A percentile compares a stretch with the other conserved stretches of the same genome.
phyloP scores from a whole-genome alignment of 2,888 invertebrate genomes.

The Belgica antarctica region DNA sequence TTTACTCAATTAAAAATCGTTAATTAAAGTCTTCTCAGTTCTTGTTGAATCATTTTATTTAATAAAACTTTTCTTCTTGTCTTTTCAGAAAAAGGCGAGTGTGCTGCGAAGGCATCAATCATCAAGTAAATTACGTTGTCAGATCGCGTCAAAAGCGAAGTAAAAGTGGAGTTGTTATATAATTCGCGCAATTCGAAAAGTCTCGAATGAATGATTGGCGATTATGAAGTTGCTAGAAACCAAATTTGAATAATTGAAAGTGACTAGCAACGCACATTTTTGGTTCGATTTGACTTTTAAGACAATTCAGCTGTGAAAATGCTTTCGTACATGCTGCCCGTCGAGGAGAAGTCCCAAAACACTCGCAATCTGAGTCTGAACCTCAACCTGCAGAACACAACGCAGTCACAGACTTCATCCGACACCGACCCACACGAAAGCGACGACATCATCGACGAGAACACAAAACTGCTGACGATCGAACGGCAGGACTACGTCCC shows the following conservation, averaged over 20 bases:
- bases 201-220: too few species aligned
- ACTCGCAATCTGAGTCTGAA: constrained; percentile 34
- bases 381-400: constrained; percentile 34
- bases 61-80: constrained; percentile 5
- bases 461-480: constrained; percentile 33
- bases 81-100: not conserved
- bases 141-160: not conserved
- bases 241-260: not conserved
- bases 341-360: constrained; percentile 37
- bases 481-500: constrained; percentile 19
- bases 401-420: constrained; percentile 26
- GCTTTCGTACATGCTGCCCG: constrained; percentile 39
- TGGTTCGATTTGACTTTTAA: not conserved
- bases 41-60: not conserved
- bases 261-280: not conserved
- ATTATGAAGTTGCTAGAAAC: constrained; percentile 1
- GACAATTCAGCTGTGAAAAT: constrained; percentile 24
- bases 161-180: not conserved
- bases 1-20: not conserved
- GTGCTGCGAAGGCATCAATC: not conserved
- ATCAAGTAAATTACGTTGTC: not conserved
- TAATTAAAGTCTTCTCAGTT: not conserved
- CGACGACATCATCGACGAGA: constrained; percentile 31
- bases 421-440: constrained; percentile 24
- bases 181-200: not conserved